Base-by-base conservation (phyloP, 2,113 vertebrate species). In the Pelecanoides urinatrix region DNA sequence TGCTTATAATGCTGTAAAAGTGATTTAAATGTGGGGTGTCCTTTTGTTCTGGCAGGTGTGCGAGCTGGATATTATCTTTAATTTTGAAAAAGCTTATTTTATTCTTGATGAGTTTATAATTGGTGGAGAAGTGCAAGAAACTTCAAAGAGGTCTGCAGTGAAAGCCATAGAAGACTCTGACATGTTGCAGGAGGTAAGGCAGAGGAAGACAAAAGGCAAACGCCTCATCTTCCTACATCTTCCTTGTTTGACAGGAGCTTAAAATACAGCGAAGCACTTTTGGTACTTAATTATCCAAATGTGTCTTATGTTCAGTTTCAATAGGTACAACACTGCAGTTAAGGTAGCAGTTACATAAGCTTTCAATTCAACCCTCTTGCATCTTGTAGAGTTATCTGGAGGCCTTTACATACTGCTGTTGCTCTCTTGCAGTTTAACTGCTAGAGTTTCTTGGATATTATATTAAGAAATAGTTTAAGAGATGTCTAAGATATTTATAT, bases 31-130 rank as follows among this genome's bases (percentile, higher is more conserved):
- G 1, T 79, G 77, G 32, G 26, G 11, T 87, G 14, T 36, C 94
- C 30, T 96, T 94, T 92, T 94, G 70, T 83, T 96, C 70, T 79
- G 75, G 79, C 97, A 99, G 99, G 99, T 99, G 56, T 99, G 99
- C 10, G 99, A 99, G 96, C 91, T 99, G 97, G 99, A 99, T 96
- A 99, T 99, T 84, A 99, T 99, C 91, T 99, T 99, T 92, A 99
- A 99, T 96, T 99, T 99, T 96, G 99, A 99, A 96, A 99, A 99
- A 97, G 99, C 99, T 15, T 99, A 99, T 95, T 99, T 98, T 97
- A 99, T 99, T 95, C 98, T 99, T 90, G 99, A 99, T 45, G 99
- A 99, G 76, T 99, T 99, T 97, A 98, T 99, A 85, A 99, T 99
- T 86, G 99, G 98, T 53, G 99, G 99, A 95, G 99, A 99, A 95